Percentiles rank a stretch among this genome's conserved stretches.
Evolutionary conservation across 2,113 vertebrate genomes (phyloP).

Genomic region (Corvus moneduloides): DNA sequence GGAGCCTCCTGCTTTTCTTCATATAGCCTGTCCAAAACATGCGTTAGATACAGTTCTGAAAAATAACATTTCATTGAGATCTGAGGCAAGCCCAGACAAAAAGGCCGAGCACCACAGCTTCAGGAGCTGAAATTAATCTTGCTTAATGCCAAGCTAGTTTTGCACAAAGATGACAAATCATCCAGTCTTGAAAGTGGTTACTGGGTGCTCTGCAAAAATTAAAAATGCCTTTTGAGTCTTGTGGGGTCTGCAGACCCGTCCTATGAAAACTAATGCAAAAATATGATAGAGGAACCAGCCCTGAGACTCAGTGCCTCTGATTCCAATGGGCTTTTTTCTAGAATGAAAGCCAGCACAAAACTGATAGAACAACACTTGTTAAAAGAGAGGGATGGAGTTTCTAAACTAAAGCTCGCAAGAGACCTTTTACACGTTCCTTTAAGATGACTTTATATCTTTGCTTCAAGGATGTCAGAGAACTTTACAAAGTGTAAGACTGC

Average conservation of each 20-base stretch:
- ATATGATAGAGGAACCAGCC: background rate
- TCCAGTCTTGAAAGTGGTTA: background rate
- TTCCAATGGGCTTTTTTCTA: background rate
- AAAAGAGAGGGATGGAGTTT: background rate
- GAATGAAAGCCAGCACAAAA: background rate
- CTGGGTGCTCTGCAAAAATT: background rate
- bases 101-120: background rate
- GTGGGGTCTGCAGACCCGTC: background rate
- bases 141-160: background rate
- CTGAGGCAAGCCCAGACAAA: background rate
- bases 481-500: background rate
- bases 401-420: background rate
- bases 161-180: background rate
- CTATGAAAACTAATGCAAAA: background rate
- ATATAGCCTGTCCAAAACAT: background rate
- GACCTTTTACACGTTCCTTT: background rate
- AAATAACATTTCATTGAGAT: background rate
- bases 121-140: constrained; percentile 11
- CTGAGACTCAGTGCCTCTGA: background rate
- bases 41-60: background rate
- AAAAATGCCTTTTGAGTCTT: background rate
- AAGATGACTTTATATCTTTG: background rate
- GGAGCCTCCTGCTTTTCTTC: background rate
- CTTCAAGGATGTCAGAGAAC: background rate
- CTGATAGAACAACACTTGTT: background rate